A percentile compares a stretch with the other conserved stretches of the same genome.
Evolutionary conservation across 2,888 invertebrate genomes (phyloP).

Genomic region (Pristionchus mayeri): DNA sequence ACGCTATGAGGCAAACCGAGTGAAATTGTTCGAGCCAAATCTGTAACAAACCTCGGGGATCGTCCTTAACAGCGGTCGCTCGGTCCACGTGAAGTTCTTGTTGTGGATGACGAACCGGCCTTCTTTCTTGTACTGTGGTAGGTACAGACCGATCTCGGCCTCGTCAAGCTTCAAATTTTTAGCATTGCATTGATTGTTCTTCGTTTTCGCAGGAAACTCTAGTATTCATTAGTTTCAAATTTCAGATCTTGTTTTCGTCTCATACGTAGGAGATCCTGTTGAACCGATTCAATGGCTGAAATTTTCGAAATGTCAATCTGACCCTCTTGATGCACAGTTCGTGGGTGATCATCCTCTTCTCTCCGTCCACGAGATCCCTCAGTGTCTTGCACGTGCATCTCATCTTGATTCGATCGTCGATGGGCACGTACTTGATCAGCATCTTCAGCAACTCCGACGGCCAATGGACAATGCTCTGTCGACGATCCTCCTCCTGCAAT

Average conservation of each 20-base stretch:
- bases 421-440: background rate
- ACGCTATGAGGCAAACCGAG: too few relatives aligned
- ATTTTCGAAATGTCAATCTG: background rate
- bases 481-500: background rate
- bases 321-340: background rate
- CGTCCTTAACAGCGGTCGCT: background rate
- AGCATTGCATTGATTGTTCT: background rate
- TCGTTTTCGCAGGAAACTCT: too few relatives aligned
- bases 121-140: background rate
- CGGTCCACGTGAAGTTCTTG: background rate
- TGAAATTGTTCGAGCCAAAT: too few relatives aligned
- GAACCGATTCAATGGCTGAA: background rate
- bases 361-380: background rate
- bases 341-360: background rate
- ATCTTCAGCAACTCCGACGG: background rate
- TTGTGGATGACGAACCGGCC: slow-evolving; percentile 7
- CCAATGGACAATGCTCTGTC: background rate
- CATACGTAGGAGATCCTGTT: too few relatives aligned
- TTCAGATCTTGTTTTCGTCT: too few relatives aligned
- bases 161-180: background rate
- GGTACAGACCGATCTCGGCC: background rate
- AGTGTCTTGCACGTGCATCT: slow-evolving; percentile 15
- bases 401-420: slow-evolving; percentile 23
- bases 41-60: background rate
- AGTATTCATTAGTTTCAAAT: too few relatives aligned